phyloP scores from a whole-genome alignment of 23 tunicate genomes.

The Trididemnum miniatum region DNA sequence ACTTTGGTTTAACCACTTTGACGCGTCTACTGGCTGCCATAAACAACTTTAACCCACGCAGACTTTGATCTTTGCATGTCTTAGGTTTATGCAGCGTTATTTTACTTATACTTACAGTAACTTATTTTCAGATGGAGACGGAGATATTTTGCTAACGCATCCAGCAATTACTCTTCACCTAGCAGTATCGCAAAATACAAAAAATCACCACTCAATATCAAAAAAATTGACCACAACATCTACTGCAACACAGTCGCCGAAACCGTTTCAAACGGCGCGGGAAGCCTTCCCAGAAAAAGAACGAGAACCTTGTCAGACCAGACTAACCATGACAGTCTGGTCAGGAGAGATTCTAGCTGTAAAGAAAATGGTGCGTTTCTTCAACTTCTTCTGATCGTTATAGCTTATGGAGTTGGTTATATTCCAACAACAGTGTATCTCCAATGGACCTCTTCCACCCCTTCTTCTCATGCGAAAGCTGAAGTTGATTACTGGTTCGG shows the following conservation, averaged over 20 bases:
- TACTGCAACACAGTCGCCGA: background rate
- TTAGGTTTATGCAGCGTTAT: too few species aligned
- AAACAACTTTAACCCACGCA: too few species aligned
- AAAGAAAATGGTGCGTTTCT: conserved; percentile 18
- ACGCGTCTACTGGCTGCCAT: too few species aligned
- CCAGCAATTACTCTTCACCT: background rate
- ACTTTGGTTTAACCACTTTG: too few species aligned
- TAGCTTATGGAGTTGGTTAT: conserved; percentile 58
- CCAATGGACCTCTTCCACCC: conserved; percentile 34
- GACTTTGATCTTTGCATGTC: too few species aligned
- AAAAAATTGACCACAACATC: background rate
- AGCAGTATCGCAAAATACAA: background rate
- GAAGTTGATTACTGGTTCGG: conserved; percentile 76
- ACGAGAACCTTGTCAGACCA: background rate
- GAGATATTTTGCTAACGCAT: background rate
- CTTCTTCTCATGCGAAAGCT: background rate
- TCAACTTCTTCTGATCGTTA: conserved; percentile 44
- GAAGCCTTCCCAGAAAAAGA: too few species aligned
- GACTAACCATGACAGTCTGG: background rate
- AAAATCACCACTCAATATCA: background rate
- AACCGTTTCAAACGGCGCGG: background rate
- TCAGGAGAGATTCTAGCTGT: background rate
- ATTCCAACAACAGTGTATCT: conserved; percentile 59
- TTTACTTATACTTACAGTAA: too few species aligned
- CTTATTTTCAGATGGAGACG: background rate